Evolutionary conservation across 2,888 invertebrate genomes (phyloP).

Genomic region (Lepidocyrtoides sp.): DNA sequence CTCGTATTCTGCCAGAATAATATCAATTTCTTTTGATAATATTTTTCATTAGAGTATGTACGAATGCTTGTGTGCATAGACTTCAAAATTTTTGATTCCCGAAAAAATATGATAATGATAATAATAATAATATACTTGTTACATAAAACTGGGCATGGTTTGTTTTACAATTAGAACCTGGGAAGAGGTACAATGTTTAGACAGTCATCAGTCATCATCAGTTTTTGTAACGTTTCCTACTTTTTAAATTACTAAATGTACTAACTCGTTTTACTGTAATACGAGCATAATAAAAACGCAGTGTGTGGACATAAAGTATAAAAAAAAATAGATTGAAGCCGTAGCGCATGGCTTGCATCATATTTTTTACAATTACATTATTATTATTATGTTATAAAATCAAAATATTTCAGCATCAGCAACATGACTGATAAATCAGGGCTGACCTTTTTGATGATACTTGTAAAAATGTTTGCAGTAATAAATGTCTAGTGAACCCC

Average conservation of each 20-base stretch:
- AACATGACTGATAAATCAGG: slow-evolving; percentile 51
- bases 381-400: slow-evolving; percentile 47
- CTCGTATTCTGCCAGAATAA: slow-evolving; percentile 14
- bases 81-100: slow-evolving; percentile 41
- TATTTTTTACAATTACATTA: slow-evolving; percentile 6
- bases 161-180: slow-evolving; percentile 57
- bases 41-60: neutral
- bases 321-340: too few relatives aligned
- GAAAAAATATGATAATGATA: slow-evolving; percentile 20
- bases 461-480: neutral
- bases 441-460: slow-evolving; percentile 31
- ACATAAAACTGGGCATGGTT: slow-evolving; percentile 62
- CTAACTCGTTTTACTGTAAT: neutral
- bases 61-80: neutral
- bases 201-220: slow-evolving; percentile 66
- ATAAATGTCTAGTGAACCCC: slow-evolving; percentile 21
- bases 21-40: slow-evolving; percentile 58
- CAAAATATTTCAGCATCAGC: slow-evolving; percentile 53
- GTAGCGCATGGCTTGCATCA: neutral
- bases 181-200: slow-evolving; percentile 20
- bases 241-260: neutral
- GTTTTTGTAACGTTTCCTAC: slow-evolving; percentile 37
- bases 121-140: slow-evolving; percentile 70
- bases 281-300: neutral
- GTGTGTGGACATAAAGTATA: neutral